Percentiles rank a stretch among this genome's conserved stretches.
These are phyloP conservation scores for Chelmon rostratus DNA, from an alignment of 2,797 vertebrate genomes.

Conservation along the genomic window DNA sequence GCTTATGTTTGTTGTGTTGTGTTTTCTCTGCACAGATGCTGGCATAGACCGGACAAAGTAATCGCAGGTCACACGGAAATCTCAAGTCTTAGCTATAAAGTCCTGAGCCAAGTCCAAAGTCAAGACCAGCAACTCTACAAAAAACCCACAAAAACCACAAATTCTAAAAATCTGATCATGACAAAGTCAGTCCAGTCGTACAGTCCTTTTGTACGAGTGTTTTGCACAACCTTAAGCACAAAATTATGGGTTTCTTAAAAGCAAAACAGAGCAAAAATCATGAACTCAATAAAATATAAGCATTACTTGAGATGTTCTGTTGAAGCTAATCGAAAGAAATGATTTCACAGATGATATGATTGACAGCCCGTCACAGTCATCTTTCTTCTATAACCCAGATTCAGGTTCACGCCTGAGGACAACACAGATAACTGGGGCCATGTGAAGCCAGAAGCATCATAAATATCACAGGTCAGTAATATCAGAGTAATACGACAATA, in stretches of 20 bases:
- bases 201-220: background rate
- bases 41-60: too few species aligned
- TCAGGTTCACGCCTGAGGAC: background rate
- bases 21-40: too few species aligned
- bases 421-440: background rate
- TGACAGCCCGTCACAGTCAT: background rate
- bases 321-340: background rate
- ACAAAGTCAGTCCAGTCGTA: too few species aligned
- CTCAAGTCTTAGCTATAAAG: too few species aligned
- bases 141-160: too few species aligned
- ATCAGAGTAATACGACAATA: background rate
- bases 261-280: background rate
- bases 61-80: too few species aligned
- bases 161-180: too few species aligned
- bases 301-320: background rate
- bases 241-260: background rate
- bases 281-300: background rate
- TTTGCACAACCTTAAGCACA: background rate
- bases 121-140: background rate
- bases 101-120: background rate
- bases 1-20: too few species aligned
- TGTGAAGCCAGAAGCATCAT: background rate
- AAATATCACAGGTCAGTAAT: background rate
- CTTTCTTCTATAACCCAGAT: background rate
- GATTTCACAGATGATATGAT: background rate